Base-by-base conservation (phyloP, 2,797 vertebrate species). In the Myotis myotis region DNA sequence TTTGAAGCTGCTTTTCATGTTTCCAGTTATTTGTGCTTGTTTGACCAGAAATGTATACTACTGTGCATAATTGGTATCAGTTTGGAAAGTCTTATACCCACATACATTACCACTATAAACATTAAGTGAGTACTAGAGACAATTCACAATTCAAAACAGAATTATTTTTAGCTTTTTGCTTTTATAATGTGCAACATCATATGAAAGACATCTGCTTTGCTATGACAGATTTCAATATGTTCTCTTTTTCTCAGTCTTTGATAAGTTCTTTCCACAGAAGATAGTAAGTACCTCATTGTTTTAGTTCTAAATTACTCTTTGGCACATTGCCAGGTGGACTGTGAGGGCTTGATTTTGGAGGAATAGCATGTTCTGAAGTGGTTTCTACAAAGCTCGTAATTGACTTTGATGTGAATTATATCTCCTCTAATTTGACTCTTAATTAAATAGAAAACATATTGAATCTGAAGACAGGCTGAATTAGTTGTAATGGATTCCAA, bases 371-470 rank as follows among this genome's bases (percentile, higher is more conserved):
- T 94, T 93, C 76, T 55, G 33, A 68, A 95, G 10, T 57, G 9
- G 8, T 17, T 78, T 96, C 57, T 94, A 76, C 78, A 96, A 93
- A 92, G 25, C 72, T 95, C 95, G 13, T 97, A 95, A 97, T 85
- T 97, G 5, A 76, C 10, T 76, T 97, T 94, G 57, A 66, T 78
- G 91, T 74, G 33, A 97, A 94, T 96, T 91, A 57, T 55, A 33
- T 86, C 28, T 94, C 82, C 70, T 81, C 89, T 17, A 87, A 96
- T 94, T 95, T 96, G 74, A 88, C 47, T 94, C 57, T 88, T 91
- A 95, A 79, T 95, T 82, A 95, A 96, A 92, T 36, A 89, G n/a
- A 57, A 94, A 89, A 94, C 89, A 20, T 20, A 92, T 97, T 97
- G 74, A 91, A 92, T 68, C 79, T 94, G 86, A 96, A 86, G 91